Base-by-base conservation (phyloP, 2,888 invertebrate genomes). In the Melanostoma mellinum region DNA sequence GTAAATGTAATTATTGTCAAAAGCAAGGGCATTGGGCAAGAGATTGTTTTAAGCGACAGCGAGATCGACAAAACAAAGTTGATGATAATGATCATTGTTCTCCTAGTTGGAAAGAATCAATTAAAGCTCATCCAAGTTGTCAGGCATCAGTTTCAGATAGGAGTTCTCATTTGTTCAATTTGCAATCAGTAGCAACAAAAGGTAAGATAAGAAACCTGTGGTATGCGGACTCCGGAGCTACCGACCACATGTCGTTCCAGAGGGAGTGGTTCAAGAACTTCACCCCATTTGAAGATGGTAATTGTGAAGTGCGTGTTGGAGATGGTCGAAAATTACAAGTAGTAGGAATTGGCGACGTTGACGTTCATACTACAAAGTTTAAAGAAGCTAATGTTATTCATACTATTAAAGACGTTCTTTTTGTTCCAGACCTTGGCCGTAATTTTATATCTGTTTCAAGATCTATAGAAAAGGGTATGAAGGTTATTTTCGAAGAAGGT, bases 201-300 rank as follows among this genome's bases (percentile, higher is more conserved):
- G 50, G 35, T 5, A 77, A 74, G 53, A 61, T 44, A 20, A 61
- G 52, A 48, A 72, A 82, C 50, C 20, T 65, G 50, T 86, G 86
- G 86, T 85, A 81, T 69, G 74, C 86, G 6, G 84, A 85, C 60
- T 85, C 84, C n/a, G 81, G 85, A 30, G 86, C 87, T 9, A 86
- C 85, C 20, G 79, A 86, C 50, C 86, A 87, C 48, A 86, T 86
- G 85, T 65, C 68, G 1, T 85, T 85, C 60, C 81, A 78, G 75
- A 78, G 68, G 69, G 61, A 78, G 68, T 63, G 58, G n/a, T 65
- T 71, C 36, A 56, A 60, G 68, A 52, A 61, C 38, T 46, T 38
- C 50, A 48, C 9, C 20, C 8, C 46, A 35, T 61, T 80, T 60
- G 61, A 67, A 35, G 8, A 32, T n/a, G 56, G 69, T 5, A 9